Percentiles rank a stretch among this genome's conserved stretches.
Conservation (phyloP, 2,113 vertebrate species). For the Hydrolagus affinis region DNA sequence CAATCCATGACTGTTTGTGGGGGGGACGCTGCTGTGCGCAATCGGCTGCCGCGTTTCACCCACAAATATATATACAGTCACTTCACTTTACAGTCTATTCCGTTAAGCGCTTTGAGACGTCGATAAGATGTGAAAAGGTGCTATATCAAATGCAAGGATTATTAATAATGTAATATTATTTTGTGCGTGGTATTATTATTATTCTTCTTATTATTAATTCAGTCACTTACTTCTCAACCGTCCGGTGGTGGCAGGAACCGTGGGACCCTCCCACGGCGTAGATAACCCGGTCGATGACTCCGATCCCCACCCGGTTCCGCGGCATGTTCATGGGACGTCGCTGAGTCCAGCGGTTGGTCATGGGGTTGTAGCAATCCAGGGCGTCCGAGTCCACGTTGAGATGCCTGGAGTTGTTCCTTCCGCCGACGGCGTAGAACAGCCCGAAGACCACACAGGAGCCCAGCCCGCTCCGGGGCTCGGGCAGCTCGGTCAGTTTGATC, state of each 20-base stretch:
- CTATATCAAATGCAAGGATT: too few relatives aligned
- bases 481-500: conserved; percentile 58
- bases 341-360: conserved; percentile 68
- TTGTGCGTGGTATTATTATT: too few relatives aligned
- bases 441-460: conserved; percentile 63
- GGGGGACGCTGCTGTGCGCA: too few relatives aligned
- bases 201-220: too few relatives aligned
- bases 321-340: conserved; percentile 53
- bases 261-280: conserved; percentile 66
- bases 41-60: too few relatives aligned
- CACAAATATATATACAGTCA: too few relatives aligned
- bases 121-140: too few relatives aligned
- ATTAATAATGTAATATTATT: too few relatives aligned
- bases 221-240: conserved; percentile 58
- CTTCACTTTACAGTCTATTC: too few relatives aligned
- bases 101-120: too few relatives aligned
- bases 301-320: conserved; percentile 67
- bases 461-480: conserved; percentile 56
- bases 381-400: conserved; percentile 56
- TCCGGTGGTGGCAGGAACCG: conserved; percentile 58
- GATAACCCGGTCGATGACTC: conserved; percentile 59
- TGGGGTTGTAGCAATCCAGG: conserved; percentile 67
- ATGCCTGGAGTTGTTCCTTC: conserved; percentile 58
- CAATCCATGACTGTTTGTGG: too few relatives aligned
- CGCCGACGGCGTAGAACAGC: conserved; percentile 62